Conservation (phyloP, 2,888 invertebrate species). For the Lasioglossum lativentre region DNA sequence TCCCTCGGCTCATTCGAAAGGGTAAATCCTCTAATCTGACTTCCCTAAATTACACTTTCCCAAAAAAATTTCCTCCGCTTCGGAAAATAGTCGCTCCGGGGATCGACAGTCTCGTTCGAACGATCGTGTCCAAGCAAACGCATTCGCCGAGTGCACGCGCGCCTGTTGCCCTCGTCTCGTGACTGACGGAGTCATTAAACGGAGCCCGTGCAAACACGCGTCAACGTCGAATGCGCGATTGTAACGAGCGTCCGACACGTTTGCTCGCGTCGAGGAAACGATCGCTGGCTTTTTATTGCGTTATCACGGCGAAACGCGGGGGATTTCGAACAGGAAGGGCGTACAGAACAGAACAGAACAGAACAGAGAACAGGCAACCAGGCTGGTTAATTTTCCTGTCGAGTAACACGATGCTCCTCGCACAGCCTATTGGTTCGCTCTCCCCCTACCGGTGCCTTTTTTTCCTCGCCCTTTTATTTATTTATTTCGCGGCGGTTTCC, state of each 20-base stretch:
- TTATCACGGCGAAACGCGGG: not conserved
- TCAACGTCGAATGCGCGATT: slow-evolving; percentile 21
- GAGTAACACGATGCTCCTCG: slow-evolving; percentile 3
- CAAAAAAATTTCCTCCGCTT: not conserved
- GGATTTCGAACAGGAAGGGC: slow-evolving; percentile 11
- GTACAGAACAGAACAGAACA: not conserved
- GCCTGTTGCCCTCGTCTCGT: not conserved
- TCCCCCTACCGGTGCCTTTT: not conserved
- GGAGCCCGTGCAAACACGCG: slow-evolving; percentile 44
- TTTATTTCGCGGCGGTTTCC: slow-evolving; percentile 16
- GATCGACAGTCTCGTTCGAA: not conserved
- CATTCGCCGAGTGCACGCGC: not conserved
- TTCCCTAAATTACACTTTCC: not conserved
- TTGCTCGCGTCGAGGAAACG: slow-evolving; percentile 32
- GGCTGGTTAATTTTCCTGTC: slow-evolving; percentile 47
- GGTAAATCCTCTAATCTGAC: not conserved
- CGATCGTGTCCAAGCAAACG: not conserved
- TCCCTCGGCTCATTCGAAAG: not conserved
- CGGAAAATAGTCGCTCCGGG: no score
- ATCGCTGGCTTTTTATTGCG: slow-evolving; percentile 25
- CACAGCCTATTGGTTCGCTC: not conserved
- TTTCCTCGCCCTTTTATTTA: not conserved
- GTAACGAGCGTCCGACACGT: slow-evolving; percentile 27
- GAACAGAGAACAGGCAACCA: slow-evolving; percentile 24
- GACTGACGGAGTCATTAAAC: slow-evolving; percentile 31